Evolutionary conservation across 2,113 vertebrate species (phyloP).

Genomic region (Bostrychus sinensis): DNA sequence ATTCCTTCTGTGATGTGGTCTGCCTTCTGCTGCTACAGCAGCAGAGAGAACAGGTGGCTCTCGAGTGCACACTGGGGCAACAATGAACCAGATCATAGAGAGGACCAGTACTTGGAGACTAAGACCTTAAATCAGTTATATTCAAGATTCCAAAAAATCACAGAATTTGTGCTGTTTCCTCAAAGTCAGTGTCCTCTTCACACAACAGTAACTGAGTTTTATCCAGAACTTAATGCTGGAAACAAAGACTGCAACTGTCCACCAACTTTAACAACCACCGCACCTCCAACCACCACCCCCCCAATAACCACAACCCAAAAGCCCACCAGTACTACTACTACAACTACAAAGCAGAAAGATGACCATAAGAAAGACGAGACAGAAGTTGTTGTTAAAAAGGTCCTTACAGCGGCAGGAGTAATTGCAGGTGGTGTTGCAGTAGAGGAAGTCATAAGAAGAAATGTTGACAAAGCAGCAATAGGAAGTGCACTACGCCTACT

Average conservation of each 20-base stretch:
- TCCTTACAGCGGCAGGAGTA: too few species aligned
- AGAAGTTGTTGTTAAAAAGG: too few species aligned
- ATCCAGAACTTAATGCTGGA: slow-evolving; percentile 1
- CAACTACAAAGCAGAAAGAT: too few species aligned
- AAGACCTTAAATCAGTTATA: slow-evolving; percentile 11
- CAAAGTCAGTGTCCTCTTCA: neutral
- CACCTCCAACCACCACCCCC: neutral
- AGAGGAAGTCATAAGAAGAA: too few species aligned
- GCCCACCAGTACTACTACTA: neutral
- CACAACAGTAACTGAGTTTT: slow-evolving; percentile 14
- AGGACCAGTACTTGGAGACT: slow-evolving; percentile 1
- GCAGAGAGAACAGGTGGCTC: neutral
- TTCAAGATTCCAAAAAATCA: neutral
- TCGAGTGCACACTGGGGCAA: slow-evolving; percentile 2
- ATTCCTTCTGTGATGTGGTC: slow-evolving; percentile 46
- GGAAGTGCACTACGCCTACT: too few species aligned
- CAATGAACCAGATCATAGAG: neutral
- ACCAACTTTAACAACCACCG: neutral
- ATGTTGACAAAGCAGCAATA: too few species aligned
- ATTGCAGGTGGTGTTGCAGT: too few species aligned
- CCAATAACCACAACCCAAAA: too few species aligned
- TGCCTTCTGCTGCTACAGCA: slow-evolving; percentile 50
- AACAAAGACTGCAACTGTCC: neutral
- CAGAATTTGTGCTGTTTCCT: slow-evolving; percentile 14
- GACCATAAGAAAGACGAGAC: too few species aligned